Conservation (phyloP, 2,888 invertebrate genomes). For the Blastobasis adustella region DNA sequence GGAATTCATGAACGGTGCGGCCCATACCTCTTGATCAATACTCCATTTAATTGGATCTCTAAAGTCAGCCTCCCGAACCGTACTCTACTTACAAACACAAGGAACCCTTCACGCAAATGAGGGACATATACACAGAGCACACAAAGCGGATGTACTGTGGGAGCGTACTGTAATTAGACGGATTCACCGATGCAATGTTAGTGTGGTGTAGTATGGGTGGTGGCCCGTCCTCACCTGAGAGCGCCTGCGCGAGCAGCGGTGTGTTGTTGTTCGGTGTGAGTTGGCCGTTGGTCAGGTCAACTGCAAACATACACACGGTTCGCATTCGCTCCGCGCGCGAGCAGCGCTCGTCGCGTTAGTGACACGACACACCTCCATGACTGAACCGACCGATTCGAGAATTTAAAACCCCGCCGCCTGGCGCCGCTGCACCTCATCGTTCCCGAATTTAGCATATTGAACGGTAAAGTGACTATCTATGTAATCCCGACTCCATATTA, state of each 20-base stretch:
- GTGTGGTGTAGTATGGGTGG: constrained; percentile 23
- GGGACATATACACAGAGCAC: constrained; percentile 8
- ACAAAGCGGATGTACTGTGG: constrained; percentile 7
- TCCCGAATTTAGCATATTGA: constrained; percentile 51
- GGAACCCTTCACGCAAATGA: not conserved
- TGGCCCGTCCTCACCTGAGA: constrained; percentile 85
- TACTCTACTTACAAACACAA: no score
- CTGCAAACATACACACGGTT: constrained; percentile 84
- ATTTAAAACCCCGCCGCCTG: constrained; percentile 28
- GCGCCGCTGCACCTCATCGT: constrained; percentile 38
- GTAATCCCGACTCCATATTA: constrained; percentile 59
- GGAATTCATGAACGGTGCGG: not conserved
- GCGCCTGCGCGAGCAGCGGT: constrained; percentile 94
- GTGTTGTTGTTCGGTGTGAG: constrained; percentile 97
- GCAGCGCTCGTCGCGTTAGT: constrained; percentile 56
- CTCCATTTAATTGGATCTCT: not conserved
- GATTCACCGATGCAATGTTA: constrained; percentile 15
- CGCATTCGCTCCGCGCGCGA: constrained; percentile 70
- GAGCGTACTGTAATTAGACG: not conserved
- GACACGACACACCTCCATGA: constrained; percentile 58
- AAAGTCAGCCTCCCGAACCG: no score
- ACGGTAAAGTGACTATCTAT: constrained; percentile 60
- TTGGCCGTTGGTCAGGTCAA: constrained; percentile 96
- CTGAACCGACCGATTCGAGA: constrained; percentile 62
- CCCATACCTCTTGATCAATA: not conserved